Evolutionary conservation across 2,888 invertebrate species (phyloP).

Genomic region (Tachina lurida): DNA sequence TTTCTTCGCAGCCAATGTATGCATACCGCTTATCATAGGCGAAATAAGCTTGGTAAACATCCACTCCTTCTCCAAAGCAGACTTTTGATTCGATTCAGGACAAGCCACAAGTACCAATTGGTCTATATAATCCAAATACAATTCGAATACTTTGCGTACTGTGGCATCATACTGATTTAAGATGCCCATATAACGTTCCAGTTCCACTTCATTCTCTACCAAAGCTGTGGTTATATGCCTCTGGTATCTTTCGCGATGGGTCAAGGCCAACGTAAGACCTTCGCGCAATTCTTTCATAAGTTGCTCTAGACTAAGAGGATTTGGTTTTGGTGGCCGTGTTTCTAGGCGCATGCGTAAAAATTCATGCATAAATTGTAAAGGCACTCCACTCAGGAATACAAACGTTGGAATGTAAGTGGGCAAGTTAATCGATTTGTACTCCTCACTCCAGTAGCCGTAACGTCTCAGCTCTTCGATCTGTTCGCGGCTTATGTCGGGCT

Average conservation of each 20-base stretch:
- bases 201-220: conserved; percentile 83
- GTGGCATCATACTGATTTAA: conserved; percentile 90
- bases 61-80: conserved; percentile 94
- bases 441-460: conserved; percentile 91
- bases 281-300: conserved; percentile 95
- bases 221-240: conserved; percentile 86
- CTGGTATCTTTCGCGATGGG: conserved; percentile 90
- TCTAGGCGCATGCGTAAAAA: conserved; percentile 93
- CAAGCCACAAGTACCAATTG: conserved; percentile 88
- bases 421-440: conserved; percentile 89
- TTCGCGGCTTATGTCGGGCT: conserved; percentile 81
- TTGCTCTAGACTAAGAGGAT: conserved; percentile 93
- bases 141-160: conserved; percentile 89
- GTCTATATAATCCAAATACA: conserved; percentile 93
- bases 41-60: conserved; percentile 91
- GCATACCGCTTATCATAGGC: conserved; percentile 89
- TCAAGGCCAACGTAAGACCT: conserved; percentile 91
- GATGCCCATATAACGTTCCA: conserved; percentile 85
- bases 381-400: conserved; percentile 92
- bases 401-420: conserved; percentile 94
- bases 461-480: conserved; percentile 81
- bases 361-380: conserved; percentile 96
- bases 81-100: conserved; percentile 85
- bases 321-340: conserved; percentile 91
- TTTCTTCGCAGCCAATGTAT: conserved; percentile 88